phyloP scores from a whole-genome alignment of 2,888 invertebrate species.

The Rosalia funebris region DNA sequence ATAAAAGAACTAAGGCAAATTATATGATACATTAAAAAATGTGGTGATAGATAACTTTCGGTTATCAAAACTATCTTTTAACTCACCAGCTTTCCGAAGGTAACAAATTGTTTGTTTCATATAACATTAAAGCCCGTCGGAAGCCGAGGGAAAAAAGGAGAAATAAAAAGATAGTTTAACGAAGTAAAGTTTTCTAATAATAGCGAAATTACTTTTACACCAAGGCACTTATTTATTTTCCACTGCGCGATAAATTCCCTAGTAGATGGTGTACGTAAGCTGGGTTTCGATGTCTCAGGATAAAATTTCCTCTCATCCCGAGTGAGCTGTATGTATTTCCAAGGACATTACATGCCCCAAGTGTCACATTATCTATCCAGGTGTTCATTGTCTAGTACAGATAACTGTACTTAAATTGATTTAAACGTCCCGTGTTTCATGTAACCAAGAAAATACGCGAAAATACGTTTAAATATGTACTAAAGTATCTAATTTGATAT shows the following conservation, averaged over 20 bases:
- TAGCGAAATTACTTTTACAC: constrained; percentile 28
- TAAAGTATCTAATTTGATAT: no score
- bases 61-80: no score
- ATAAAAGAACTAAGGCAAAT: no score
- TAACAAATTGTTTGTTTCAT: background rate
- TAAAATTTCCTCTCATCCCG: constrained; percentile 47
- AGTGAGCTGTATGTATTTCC: constrained; percentile 51
- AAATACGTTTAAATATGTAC: background rate
- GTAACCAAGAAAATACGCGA: background rate
- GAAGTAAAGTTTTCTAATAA: constrained; percentile 30
- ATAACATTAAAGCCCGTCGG: background rate
- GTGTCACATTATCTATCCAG: constrained; percentile 51
- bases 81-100: background rate
- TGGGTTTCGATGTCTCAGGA: constrained; percentile 40
- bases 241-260: constrained; percentile 50
- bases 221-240: constrained; percentile 47
- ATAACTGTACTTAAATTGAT: constrained; percentile 18
- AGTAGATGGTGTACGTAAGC: constrained; percentile 32
- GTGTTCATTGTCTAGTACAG: constrained; percentile 33
- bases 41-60: no score
- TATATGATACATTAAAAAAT: no score
- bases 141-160: constrained; percentile 2
- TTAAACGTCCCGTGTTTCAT: background rate
- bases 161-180: constrained; percentile 19
- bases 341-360: constrained; percentile 53